A percentile compares a stretch with the other conserved stretches of the same genome.
These are phyloP conservation scores for Thrips palmi DNA, from an alignment of 1,140 invertebrate species.

Conservation along the genomic window DNA sequence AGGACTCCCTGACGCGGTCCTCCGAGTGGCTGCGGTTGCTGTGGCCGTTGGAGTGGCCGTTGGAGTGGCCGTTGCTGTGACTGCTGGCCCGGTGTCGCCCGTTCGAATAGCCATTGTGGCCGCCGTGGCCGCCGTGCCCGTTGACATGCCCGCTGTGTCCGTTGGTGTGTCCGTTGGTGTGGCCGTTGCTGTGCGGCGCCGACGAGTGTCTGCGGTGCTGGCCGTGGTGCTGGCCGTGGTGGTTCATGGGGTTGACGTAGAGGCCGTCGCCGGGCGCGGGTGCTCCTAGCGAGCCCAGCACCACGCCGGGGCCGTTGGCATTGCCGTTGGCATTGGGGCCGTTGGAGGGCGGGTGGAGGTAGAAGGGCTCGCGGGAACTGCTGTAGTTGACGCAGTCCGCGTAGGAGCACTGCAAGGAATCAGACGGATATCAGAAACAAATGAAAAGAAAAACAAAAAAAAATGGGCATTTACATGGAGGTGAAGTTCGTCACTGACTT, in stretches of 20 bases:
- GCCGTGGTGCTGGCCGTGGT: constrained; percentile 25
- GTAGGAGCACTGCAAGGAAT: constrained; percentile 30
- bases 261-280: constrained; percentile 36
- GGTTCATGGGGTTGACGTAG: constrained; percentile 61
- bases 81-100: too few species aligned
- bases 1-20: constrained; percentile 38
- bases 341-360: constrained; percentile 40
- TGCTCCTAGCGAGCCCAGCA: neutral
- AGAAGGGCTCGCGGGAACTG: constrained; percentile 40
- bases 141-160: too few species aligned
- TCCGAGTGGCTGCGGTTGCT: constrained; percentile 15
- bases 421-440: constrained; percentile 1
- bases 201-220: constrained; percentile 21
- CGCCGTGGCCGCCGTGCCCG: too few species aligned
- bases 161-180: too few species aligned
- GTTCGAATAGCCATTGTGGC: too few species aligned
- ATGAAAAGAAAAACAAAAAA: constrained; percentile 7
- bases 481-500: constrained; percentile 10
- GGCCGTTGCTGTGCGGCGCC: constrained; percentile 18
- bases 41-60: constrained; percentile 16
- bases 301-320: neutral
- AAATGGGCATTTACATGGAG: constrained; percentile 3
- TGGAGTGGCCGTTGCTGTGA: constrained; percentile 16
- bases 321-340: constrained; percentile 1
- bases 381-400: constrained; percentile 30